Percentiles rank a stretch among this genome's conserved stretches.
These are phyloP conservation scores for Neolamprologus kungweensis DNA, from an alignment of 2,113 vertebrate species.

Conservation along the genomic window DNA sequence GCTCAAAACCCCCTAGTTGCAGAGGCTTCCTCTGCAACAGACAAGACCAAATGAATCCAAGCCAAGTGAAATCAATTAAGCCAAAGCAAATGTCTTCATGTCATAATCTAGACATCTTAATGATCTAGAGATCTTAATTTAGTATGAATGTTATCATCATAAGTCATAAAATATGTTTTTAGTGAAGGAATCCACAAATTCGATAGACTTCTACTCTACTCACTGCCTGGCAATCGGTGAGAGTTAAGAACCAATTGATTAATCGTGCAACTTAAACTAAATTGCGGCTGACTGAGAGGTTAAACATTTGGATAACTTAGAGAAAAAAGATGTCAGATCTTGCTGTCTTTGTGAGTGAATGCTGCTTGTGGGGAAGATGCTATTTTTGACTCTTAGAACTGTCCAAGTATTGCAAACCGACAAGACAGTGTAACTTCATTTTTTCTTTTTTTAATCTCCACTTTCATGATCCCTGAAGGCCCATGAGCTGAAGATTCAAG, in stretches of 20 bases:
- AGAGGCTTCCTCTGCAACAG: not conserved
- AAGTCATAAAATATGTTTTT: not conserved
- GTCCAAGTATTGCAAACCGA: not conserved
- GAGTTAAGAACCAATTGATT: not conserved
- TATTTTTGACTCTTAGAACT: not conserved
- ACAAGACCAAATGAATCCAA: not conserved
- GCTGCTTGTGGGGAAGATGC: not conserved
- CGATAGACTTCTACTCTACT: not conserved
- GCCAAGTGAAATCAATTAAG: not conserved
- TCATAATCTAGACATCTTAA: not conserved
- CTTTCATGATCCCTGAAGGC: not conserved
- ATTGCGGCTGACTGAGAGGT: not conserved
- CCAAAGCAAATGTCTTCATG: not conserved
- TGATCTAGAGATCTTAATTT: not conserved
- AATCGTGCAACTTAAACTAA: not conserved
- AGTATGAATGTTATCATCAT: not conserved
- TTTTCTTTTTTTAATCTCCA: not conserved
- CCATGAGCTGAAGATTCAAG: not conserved
- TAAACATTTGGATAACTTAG: not conserved
- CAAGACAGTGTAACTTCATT: not conserved
- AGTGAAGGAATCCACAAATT: not conserved
- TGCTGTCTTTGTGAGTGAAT: not conserved
- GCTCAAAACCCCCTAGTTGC: not conserved
- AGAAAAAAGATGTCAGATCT: not conserved
- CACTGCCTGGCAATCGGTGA: rapidly evolving